Percentiles rank a stretch among this genome's conserved stretches.
Evolutionary conservation across 2,113 vertebrate genomes (phyloP).

Genomic region (Microcebus ravelobensis): DNA sequence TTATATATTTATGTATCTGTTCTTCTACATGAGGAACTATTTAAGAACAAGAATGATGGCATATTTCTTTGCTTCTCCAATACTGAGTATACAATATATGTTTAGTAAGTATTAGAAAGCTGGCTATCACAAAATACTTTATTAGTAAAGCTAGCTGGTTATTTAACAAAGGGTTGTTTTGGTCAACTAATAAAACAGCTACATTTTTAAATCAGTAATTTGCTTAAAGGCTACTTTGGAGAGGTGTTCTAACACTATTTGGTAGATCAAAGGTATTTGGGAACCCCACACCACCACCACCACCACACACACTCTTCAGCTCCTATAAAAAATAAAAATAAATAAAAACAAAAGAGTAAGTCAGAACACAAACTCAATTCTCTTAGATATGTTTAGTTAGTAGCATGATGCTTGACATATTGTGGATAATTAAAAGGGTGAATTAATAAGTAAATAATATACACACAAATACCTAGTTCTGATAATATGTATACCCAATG

Average conservation of each 20-base stretch:
- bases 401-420: background rate
- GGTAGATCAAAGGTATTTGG: background rate
- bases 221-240: background rate
- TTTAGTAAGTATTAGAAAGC: background rate
- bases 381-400: background rate
- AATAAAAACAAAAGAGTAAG: background rate
- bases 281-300: background rate
- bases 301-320: background rate
- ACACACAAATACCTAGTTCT: background rate
- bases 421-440: background rate
- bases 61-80: conserved; percentile 26
- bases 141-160: background rate
- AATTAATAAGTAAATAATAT: background rate
- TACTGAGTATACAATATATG: background rate
- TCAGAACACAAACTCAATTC: conserved; percentile 9
- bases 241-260: background rate
- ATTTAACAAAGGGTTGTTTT: background rate
- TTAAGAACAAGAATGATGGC: background rate
- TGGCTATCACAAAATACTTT: background rate
- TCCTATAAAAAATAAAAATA: background rate
- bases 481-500: background rate
- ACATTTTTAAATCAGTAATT: conserved; percentile 35
- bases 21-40: background rate
- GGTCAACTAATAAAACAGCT: conserved; percentile 30
- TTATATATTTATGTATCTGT: background rate